Percentiles rank a stretch among this genome's conserved stretches.
phyloP scores from a whole-genome alignment of 2,888 invertebrate genomes.

The Alentia gelatinosa region DNA sequence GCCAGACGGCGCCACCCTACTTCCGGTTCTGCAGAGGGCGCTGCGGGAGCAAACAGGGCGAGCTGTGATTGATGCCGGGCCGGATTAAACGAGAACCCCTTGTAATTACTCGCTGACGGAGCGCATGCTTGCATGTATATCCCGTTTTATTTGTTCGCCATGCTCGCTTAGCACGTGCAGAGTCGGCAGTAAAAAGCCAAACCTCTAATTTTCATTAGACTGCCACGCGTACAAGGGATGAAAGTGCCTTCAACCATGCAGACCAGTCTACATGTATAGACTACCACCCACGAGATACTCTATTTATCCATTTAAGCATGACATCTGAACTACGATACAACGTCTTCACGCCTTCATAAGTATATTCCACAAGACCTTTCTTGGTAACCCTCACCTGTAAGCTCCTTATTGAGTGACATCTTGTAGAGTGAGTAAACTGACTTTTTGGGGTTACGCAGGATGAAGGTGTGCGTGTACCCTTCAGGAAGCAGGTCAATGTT shows the following conservation, averaged over 20 bases:
- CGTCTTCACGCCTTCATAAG: too few relatives aligned
- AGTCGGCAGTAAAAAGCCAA: conserved; percentile 7
- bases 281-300: background rate
- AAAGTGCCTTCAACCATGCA: background rate
- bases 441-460: conserved; percentile 69
- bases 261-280: too few relatives aligned
- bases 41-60: conserved; percentile 29
- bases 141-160: conserved; percentile 23
- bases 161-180: background rate
- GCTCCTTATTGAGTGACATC: conserved; percentile 68
- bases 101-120: conserved; percentile 40
- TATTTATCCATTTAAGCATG: background rate
- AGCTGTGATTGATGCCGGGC: conserved; percentile 31
- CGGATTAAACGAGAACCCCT: conserved; percentile 25
- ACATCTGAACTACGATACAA: background rate
- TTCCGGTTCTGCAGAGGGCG: background rate
- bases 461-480: conserved; percentile 68
- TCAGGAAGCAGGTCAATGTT: conserved; percentile 63
- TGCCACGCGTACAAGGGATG: background rate
- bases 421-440: conserved; percentile 70
- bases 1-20: background rate
- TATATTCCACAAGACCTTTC: background rate
- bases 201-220: conserved; percentile 4
- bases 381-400: conserved; percentile 64
- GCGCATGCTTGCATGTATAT: conserved; percentile 48